Percentiles rank a stretch among this genome's conserved stretches.
These are phyloP conservation scores for Megaptera novaeangliae DNA, from an alignment of 2,113 vertebrate genomes.

Conservation along the genomic window DNA sequence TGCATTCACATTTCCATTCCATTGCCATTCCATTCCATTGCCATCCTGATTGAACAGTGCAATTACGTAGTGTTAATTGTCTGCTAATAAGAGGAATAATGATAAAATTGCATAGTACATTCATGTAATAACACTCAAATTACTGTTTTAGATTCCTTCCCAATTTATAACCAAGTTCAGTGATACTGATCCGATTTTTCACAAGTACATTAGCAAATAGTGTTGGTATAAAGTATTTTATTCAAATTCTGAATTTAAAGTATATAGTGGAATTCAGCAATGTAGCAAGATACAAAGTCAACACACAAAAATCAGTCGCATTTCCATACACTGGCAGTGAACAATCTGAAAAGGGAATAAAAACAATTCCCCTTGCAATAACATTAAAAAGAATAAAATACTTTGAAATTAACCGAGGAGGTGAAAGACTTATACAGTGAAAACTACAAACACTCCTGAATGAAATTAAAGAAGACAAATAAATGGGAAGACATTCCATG, in stretches of 20 bases:
- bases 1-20: not conserved
- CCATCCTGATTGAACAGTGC: slow-evolving; percentile 53
- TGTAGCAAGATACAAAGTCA: not conserved
- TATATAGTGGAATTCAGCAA: not conserved
- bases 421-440: not conserved
- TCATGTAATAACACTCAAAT: slow-evolving; percentile 66
- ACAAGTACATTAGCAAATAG: slow-evolving; percentile 20
- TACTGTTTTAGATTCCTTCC: slow-evolving; percentile 46
- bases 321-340: not conserved
- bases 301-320: not conserved
- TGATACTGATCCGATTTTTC: slow-evolving; percentile 47
- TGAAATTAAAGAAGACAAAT: not conserved
- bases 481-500: not conserved
- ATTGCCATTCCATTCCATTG: not conserved
- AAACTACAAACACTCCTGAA: not conserved
- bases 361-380: not conserved
- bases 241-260: slow-evolving; percentile 19
- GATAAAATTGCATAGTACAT: slow-evolving; percentile 62
- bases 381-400: not conserved
- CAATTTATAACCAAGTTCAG: slow-evolving; percentile 50
- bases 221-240: not conserved
- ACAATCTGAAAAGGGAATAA: not conserved
- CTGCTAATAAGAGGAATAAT: slow-evolving; percentile 51
- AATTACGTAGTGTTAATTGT: slow-evolving; percentile 67
- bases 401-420: not conserved